These are phyloP conservation scores for Drosophila antonietae DNA, from an alignment of 2,888 invertebrate genomes.

Conservation along the genomic window DNA sequence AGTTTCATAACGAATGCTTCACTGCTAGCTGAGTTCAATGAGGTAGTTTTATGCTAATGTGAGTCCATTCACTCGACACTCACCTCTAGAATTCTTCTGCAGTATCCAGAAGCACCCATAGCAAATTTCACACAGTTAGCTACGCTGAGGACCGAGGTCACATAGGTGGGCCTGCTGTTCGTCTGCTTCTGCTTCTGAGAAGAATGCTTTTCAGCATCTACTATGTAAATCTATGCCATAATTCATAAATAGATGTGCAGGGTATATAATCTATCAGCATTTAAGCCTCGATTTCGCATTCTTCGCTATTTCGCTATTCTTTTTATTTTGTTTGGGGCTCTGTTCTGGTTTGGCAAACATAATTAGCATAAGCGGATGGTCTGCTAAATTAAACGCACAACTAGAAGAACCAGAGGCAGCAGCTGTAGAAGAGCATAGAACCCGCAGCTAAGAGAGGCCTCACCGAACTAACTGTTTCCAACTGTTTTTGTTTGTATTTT, in stretches of 20 bases:
- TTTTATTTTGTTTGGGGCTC: constrained; percentile 22
- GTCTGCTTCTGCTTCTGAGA: background rate
- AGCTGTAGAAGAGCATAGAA: background rate
- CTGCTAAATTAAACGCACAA: constrained; percentile 46
- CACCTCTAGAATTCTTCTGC: background rate
- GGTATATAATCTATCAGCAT: background rate
- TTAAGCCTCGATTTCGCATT: background rate
- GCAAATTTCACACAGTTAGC: no score
- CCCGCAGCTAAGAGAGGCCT: constrained; percentile 9
- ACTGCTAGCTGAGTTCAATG: background rate
- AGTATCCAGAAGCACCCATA: background rate
- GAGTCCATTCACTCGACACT: background rate
- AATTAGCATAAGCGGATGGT: constrained; percentile 69
- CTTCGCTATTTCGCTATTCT: background rate
- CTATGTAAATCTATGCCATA: background rate
- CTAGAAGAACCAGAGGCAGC: background rate
- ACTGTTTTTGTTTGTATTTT: constrained; percentile 15
- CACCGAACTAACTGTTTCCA: constrained; percentile 23
- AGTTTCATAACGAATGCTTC: background rate
- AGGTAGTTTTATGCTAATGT: background rate
- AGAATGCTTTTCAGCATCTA: no score
- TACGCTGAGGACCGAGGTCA: background rate
- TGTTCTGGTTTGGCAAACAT: constrained; percentile 58
- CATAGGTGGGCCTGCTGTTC: background rate
- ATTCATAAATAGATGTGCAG: background rate